These are phyloP conservation scores for Caloenas nicobarica DNA, from an alignment of 2,113 vertebrate genomes.

Conservation along the genomic window DNA sequence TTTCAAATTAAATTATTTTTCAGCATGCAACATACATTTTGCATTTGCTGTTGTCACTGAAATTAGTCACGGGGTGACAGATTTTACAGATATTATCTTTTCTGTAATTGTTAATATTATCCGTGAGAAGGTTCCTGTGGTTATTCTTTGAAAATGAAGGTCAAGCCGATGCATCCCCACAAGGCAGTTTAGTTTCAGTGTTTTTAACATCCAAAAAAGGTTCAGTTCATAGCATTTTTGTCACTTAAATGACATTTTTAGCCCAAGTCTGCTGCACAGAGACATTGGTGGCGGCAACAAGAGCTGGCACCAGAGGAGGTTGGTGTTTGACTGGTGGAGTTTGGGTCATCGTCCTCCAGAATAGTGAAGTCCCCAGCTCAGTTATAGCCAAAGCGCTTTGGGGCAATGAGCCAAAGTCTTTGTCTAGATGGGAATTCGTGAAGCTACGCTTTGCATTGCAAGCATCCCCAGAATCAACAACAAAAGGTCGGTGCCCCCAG, in stretches of 20 bases:
- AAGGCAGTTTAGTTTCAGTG: background rate
- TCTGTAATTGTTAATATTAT: background rate
- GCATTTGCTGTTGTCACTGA: background rate
- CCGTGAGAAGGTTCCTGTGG: background rate
- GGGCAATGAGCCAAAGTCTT: background rate
- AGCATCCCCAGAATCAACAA: background rate
- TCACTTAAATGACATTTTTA: background rate
- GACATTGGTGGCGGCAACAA: background rate
- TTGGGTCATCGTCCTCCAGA: background rate
- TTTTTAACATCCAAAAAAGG: background rate
- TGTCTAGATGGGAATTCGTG: background rate
- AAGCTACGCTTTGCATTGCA: slow-evolving; percentile 1
- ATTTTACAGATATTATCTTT: background rate
- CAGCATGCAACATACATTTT: background rate
- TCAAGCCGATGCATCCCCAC: background rate
- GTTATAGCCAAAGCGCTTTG: background rate
- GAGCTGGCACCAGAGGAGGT: background rate
- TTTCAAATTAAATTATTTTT: slow-evolving; percentile 10
- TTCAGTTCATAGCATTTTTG: background rate
- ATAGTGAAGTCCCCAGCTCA: background rate
- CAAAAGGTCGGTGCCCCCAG: background rate
- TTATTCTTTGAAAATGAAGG: slow-evolving; percentile 17
- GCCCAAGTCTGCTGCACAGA: background rate
- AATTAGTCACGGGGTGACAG: background rate
- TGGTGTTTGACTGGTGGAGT: background rate